phyloP scores from a whole-genome alignment of 2,797 vertebrate species.

The Discoglossus pictus region DNA sequence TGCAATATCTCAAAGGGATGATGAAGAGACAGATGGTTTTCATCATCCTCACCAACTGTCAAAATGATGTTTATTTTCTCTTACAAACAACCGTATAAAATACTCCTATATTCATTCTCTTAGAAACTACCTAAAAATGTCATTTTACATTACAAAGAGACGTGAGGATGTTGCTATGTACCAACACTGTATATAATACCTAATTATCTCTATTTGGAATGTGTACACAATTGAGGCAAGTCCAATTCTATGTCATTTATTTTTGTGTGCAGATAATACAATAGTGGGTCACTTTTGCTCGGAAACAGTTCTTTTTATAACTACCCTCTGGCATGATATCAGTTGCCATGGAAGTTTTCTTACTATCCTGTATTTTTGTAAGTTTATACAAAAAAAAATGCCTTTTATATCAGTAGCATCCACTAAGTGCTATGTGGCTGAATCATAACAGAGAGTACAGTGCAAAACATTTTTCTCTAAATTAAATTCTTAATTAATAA shows the following conservation, averaged over 20 bases:
- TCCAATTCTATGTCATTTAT: neutral
- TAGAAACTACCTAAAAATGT: constrained; percentile 8
- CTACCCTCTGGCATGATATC: neutral
- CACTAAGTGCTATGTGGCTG: no score
- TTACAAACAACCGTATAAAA: neutral
- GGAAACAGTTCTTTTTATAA: constrained; percentile 14
- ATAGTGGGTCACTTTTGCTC: neutral
- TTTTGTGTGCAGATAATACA: neutral
- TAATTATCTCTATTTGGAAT: neutral
- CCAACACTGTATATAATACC: neutral
- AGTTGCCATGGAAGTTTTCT: constrained; percentile 15
- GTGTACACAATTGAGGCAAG: neutral
- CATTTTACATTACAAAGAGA: constrained; percentile 1
- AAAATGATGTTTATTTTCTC: constrained; percentile 7
- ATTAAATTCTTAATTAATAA: no score
- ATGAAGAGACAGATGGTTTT: constrained; percentile 22
- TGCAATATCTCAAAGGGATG: constrained; percentile 4
- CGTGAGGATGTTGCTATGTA: neutral
- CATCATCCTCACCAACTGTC: constrained; percentile 9
- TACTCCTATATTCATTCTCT: constrained; percentile 2
- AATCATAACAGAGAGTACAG: no score
- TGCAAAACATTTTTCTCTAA: no score
- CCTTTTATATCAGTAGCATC: no score
- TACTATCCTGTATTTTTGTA: constrained; percentile 1
- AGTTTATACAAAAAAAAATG: no score